Base-by-base conservation (phyloP, 2,888 invertebrate species). In the Kuschelorhynchus macadamiae region DNA sequence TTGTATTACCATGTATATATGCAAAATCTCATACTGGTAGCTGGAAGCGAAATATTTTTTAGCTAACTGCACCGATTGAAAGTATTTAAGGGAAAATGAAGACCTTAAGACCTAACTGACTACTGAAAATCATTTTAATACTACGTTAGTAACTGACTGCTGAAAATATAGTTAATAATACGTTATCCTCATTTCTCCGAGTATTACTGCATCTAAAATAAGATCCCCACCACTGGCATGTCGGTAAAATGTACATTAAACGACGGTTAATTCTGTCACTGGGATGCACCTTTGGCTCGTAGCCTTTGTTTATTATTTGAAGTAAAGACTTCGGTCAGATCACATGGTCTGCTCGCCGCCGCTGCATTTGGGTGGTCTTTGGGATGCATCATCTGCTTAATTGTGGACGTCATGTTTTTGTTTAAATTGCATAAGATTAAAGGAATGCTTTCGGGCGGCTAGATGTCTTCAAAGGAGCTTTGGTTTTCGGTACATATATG, bases 301-400 rank as follows among this genome's bases (percentile, higher is more conserved):
- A 30, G 21, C 39, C 5, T 41, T 67, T 67, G 55, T 67, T 67
- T 67, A 61, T 67, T 67, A 47, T 67, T 67, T 18, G 12, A 55
- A 61, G 39, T 67, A 67, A 67, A 67, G 66, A 67, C 66, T 16
- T 30, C 49, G 66, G 66, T 67, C 60, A 67, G 66, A 67, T 67
- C 66, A 67, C 17, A 61, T 67, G 60, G 47, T 53, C 21, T 12
- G 46, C 52, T 52, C n/a, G n/a, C n/a, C n/a, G n/a, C 57, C 59
- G 44, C 50, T 9, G 41, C 21, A 46, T 53, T 61, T 67, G 66
- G 66, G 66, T 67, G 66, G 66, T 67, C 66, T 41, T 20, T 21
- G 36, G 20, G 20, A 52, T 44, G 32, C 41, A 39, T 25, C 25
- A 25, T 25, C 25, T 25, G 25, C 25, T 25, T 64, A 56, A 63